Evolutionary conservation across 2,888 invertebrate genomes (phyloP), one percentile per base, ranked within the genome.

Genomic region (Leptinotarsa rubiginosa): DNA sequence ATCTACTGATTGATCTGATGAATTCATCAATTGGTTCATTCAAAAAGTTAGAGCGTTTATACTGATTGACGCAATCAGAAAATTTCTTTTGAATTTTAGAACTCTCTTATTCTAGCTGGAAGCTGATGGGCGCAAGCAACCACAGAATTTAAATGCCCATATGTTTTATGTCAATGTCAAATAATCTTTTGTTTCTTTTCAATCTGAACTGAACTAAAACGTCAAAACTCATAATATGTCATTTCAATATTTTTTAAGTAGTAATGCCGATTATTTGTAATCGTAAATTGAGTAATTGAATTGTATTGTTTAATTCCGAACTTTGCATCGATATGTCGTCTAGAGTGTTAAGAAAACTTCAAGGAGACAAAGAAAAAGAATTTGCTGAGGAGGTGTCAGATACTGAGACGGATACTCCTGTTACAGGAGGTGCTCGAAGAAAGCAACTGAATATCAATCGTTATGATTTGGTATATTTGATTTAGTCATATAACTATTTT

Each of bases 361-460:
- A 92, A 82, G 91, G 91, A 50, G 90, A 89, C 56, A 89, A 90
- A 81, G 89, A 90, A 77, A 89, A 90, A 81, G 89, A 90, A 79
- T 82, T 88, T 77, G 87, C 87, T 65, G 90, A 89, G 76, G 89
- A 89, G 81, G 85, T 88, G 75, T 91, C 89, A 72, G 90, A 90
- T 82, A 88, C 88, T 47, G 91, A 91, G 75, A 87, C 87, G 41
- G 91, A 92, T 82, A 86, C 89, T 71, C 89, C 89, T 54, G 85
- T 87, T 70, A 87, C 86, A 75, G 89, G 89, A 76, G 89, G 89
- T 75, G 89, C 89, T 54, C 88, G 91, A 81, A 89, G 90, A 80
- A 92, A 92, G 82, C 90, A 89, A 77, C 88, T 91, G 70, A 92
- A 93, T 83, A 89, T 92, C 73, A 93, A 93, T 87, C 90, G 92